Conservation (phyloP, 2,797 vertebrate genomes). For the Xenops minutus region DNA sequence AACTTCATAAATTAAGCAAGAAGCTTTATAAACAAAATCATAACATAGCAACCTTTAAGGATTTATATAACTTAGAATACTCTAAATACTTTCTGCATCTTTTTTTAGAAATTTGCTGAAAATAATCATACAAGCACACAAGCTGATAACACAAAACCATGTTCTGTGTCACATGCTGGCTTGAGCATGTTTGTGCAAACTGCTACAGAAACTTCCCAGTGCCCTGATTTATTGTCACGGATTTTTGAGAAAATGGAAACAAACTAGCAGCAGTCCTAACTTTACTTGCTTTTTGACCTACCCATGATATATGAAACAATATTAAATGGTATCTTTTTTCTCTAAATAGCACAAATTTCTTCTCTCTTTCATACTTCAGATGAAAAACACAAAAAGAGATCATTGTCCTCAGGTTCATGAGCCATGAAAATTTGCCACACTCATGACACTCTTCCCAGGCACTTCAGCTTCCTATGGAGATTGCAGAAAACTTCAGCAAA, state of each 20-base stretch:
- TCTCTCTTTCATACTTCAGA: neutral
- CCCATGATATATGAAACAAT: neutral
- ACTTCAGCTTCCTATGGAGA: neutral
- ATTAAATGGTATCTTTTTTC: neutral
- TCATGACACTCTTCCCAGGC: rapidly evolving
- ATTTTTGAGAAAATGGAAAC: neutral
- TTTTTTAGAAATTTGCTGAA: neutral
- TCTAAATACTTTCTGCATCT: neutral
- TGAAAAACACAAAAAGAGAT: neutral
- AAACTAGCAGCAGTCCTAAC: neutral
- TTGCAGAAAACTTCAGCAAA: neutral
- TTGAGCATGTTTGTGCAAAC: rapidly evolving
- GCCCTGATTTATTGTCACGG: rapidly evolving
- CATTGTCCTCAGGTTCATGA: neutral
- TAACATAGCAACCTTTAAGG: neutral
- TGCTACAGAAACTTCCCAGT: neutral
- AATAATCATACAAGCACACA: neutral
- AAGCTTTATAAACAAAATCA: neutral
- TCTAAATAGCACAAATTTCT: neutral
- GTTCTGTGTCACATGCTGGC: neutral
- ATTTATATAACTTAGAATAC: neutral
- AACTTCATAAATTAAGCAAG: neutral
- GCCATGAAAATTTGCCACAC: rapidly evolving
- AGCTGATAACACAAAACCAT: neutral
- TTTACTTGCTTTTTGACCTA: neutral